Evolutionary conservation across 35 echinoderm and acorn worm genomes (phyloP).

Genomic region (Lytechinus pictus): DNA sequence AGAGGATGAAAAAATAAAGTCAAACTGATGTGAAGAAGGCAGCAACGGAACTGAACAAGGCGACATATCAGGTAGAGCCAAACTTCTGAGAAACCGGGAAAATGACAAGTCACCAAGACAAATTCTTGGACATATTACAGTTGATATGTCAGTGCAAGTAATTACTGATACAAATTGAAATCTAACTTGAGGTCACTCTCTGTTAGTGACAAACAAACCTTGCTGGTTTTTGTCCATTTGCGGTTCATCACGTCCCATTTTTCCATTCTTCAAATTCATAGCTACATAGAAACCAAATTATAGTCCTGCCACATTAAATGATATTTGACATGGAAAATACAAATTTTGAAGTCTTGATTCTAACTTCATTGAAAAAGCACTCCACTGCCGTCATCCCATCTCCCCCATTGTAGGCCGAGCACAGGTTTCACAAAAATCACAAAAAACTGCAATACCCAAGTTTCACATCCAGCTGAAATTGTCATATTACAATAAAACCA

Average conservation of each 20-base stretch:
- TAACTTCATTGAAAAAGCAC: neutral
- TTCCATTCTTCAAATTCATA: neutral
- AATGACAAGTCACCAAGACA: neutral
- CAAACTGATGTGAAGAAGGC: too few species aligned
- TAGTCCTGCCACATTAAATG: neutral
- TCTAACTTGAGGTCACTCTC: neutral
- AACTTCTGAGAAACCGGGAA: neutral
- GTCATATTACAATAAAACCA: too few species aligned
- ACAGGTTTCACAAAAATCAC: too few species aligned
- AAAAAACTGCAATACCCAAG: too few species aligned
- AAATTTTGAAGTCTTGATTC: neutral
- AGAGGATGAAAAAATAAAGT: too few species aligned
- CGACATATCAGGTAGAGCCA: neutral
- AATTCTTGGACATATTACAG: neutral
- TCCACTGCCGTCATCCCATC: too few species aligned
- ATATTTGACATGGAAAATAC: slow-evolving; percentile 2
- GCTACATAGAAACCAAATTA: neutral
- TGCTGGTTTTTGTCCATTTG: neutral
- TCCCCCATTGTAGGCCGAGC: too few species aligned
- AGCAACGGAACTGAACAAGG: too few species aligned
- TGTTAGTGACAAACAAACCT: neutral
- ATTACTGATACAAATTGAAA: neutral
- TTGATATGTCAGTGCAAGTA: neutral
- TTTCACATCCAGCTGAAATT: too few species aligned
- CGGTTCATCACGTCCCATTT: neutral